Evolutionary conservation across 2,888 invertebrate genomes (phyloP).

Genomic region (Philopedon plagiatum): DNA sequence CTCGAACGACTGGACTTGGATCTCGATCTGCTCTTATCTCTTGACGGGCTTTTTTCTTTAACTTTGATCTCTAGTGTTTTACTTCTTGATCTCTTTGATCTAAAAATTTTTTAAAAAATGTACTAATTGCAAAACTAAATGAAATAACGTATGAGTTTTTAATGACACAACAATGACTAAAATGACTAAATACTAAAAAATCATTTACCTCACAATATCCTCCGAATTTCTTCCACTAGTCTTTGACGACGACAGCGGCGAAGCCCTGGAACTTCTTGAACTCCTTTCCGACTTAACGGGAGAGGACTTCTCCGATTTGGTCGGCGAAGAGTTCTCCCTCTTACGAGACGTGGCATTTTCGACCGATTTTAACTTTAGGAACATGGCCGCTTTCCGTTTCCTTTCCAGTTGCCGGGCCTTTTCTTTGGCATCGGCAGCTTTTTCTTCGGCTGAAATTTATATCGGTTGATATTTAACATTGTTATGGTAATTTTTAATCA

Average conservation of each 20-base stretch:
- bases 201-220: constrained; percentile 47
- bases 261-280: background rate
- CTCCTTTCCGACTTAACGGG: constrained; percentile 19
- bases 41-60: constrained; percentile 35
- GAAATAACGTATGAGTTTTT: too few species aligned
- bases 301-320: background rate
- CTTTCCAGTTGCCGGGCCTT: constrained; percentile 77
- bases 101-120: background rate
- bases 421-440: constrained; percentile 68
- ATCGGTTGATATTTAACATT: too few species aligned
- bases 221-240: constrained; percentile 52
- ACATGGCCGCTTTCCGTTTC: constrained; percentile 86
- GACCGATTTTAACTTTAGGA: constrained; percentile 71
- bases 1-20: constrained; percentile 37
- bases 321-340: background rate
- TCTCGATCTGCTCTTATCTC: constrained; percentile 37
- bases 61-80: constrained; percentile 50
- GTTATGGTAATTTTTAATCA: too few species aligned
- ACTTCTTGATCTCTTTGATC: constrained; percentile 58
- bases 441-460: constrained; percentile 33
- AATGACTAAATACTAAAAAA: too few species aligned
- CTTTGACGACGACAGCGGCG: background rate
- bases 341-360: constrained; percentile 41
- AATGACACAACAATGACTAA: too few species aligned
- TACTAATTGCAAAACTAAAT: too few species aligned